phyloP scores from a whole-genome alignment of 2,888 invertebrate genomes.

The Drosophila putrida region DNA sequence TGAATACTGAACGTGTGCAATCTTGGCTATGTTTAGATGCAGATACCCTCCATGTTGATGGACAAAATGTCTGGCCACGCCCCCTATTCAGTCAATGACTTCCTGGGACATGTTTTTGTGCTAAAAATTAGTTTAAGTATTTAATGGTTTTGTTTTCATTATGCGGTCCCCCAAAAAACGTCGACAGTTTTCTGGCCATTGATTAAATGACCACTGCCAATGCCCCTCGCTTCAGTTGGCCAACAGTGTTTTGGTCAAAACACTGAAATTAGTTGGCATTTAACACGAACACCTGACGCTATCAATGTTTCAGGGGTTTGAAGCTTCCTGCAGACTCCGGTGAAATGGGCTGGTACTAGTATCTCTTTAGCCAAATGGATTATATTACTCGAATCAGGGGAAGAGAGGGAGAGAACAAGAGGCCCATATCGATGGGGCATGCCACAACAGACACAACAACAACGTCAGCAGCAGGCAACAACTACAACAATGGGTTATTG shows the following conservation, averaged over 20 bases:
- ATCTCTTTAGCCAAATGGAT: conserved; percentile 73
- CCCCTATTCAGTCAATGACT: conserved; percentile 46
- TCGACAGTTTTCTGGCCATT: conserved; percentile 65
- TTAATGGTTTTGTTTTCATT: conserved; percentile 76
- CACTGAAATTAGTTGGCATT: conserved; percentile 81
- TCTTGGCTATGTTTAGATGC: conserved; percentile 59
- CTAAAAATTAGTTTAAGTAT: conserved; percentile 63
- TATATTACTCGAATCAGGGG: conserved; percentile 50
- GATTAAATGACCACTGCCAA: conserved; percentile 53
- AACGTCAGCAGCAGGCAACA: conserved; percentile 25
- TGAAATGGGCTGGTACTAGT: conserved; percentile 42
- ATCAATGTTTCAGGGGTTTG: conserved; percentile 24
- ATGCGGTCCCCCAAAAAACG: conserved; percentile 31
- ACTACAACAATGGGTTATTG: conserved; percentile 69
- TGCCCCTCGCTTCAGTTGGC: conserved; percentile 22
- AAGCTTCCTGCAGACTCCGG: conserved; percentile 55
- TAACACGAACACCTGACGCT: conserved; percentile 81
- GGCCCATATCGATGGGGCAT: conserved; percentile 60
- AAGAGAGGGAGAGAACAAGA: not conserved
- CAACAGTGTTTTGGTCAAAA: conserved; percentile 62
- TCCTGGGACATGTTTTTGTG: conserved; percentile 71
- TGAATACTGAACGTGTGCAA: conserved; percentile 59
- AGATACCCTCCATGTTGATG: conserved; percentile 31
- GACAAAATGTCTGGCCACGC: conserved; percentile 56
- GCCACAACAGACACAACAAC: conserved; percentile 40